A percentile compares a stretch with the other conserved stretches of the same genome.
Conservation (phyloP, 2,113 vertebrate species). For the Oplegnathus fasciatus region DNA sequence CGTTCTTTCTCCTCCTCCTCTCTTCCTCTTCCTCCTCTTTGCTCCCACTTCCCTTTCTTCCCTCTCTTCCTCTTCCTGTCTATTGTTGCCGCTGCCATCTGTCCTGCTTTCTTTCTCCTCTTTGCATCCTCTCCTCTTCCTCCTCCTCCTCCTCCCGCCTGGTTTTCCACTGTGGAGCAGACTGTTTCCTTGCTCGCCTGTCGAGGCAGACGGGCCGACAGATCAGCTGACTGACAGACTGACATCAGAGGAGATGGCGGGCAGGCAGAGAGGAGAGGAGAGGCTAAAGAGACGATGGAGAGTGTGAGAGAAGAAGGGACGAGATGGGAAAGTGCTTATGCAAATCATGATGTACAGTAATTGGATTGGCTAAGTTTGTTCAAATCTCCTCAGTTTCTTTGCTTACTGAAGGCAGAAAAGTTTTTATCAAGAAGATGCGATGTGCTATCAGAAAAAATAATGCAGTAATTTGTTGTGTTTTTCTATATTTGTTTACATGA, state of each 20-base stretch:
- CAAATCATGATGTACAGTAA: conserved; percentile 24
- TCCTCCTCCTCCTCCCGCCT: neutral
- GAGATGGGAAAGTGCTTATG: conserved; percentile 1
- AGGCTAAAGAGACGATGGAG: conserved; percentile 8
- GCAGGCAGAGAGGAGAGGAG: conserved; percentile 23
- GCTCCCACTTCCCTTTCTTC: neutral
- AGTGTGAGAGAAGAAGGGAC: neutral
- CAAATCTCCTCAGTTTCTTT: conserved; percentile 1
- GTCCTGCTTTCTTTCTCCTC: conserved; percentile 25
- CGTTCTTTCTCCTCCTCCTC: neutral
- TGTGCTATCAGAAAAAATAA: neutral
- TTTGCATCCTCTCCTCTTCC: neutral
- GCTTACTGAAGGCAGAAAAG: neutral
- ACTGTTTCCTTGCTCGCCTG: conserved; percentile 13
- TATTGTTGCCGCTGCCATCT: conserved; percentile 40
- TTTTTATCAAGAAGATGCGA: neutral
- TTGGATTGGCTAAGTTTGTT: conserved; percentile 15
- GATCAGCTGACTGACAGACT: conserved; percentile 28
- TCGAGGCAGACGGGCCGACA: conserved; percentile 21
- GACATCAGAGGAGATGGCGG: conserved; percentile 46
- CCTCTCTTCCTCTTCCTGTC: neutral
- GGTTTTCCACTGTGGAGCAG: neutral
- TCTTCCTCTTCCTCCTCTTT: neutral
- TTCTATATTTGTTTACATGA: neutral
- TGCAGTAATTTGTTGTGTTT: neutral